Base-by-base conservation (phyloP, 1,140 invertebrate species). In the Plodia interpunctella region DNA sequence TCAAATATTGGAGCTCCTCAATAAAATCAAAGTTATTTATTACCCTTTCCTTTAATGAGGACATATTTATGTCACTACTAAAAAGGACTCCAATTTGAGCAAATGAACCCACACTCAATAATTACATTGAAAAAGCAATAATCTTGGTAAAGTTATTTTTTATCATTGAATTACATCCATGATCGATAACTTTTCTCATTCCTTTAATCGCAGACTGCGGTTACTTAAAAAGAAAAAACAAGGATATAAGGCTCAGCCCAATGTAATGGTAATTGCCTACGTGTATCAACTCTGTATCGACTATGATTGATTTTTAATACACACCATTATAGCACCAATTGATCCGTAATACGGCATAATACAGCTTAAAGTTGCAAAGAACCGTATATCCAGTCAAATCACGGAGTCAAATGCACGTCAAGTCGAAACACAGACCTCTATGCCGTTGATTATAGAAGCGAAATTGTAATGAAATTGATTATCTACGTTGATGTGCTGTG, bases 251-350 rank as follows among this genome's bases (percentile, higher is more conserved):
- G 17, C 21, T n/a, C 21, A 53, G 19, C 19, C 19, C 51, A 53
- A 53, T 53, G 51, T 53, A 53, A 53, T 53, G 51, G 51, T 25
- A 21, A 53, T 53, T n/a, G 51, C 10, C 20, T 53, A 53, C 51
- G 51, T 53, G 51, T 25, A 53, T 53, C 20, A 53, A 53, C 19
- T 53, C 19, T 15, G 19, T 53, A 53, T 25, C 51, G 51, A 53
- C 21, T 53, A 25, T 25, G 18, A 51, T 53, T 25, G 51, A 53
- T 25, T 15, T 6, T n/a, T 44, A 15, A 44, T 44, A 44, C 38
- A 44, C 20, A 25, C 51, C 10, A 25, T 25, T 15, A 25, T 53
- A 21, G n/a, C n/a, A n/a, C 11, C 9, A 53, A 53, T 25, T 53
- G 51, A 13, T 25, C 19, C 10, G 51, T 53, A 53, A 25, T 53